Conservation (phyloP, 2,888 invertebrate genomes). For the Cephus nigrinus region DNA sequence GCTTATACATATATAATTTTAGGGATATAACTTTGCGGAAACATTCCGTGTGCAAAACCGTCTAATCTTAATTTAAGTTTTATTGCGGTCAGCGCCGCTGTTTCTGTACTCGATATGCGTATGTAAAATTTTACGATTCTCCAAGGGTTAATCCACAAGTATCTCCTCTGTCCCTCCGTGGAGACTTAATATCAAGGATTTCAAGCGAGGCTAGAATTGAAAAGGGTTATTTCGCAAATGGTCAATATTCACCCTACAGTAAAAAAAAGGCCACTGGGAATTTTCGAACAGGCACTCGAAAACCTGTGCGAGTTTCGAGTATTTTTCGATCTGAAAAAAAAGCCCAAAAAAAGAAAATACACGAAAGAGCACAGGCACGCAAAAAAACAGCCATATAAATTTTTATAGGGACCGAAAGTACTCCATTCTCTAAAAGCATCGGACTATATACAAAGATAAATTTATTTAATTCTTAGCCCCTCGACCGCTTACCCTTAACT, state of each 20-base stretch:
- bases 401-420: not conserved
- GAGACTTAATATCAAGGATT: not conserved
- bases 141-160: not conserved
- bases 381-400: not conserved
- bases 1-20: not conserved
- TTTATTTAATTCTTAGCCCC: not conserved
- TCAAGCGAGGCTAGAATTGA: not conserved
- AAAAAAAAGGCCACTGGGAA: not conserved
- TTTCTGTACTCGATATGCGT: not conserved
- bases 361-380: not conserved
- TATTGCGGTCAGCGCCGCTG: not conserved
- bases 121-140: conserved; percentile 6
- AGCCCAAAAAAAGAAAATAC: not conserved
- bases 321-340: not conserved
- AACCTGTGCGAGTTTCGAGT: not conserved
- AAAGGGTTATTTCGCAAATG: not conserved
- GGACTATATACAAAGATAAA: not conserved
- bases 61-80: conserved; percentile 5
- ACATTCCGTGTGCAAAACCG: not conserved
- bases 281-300: not conserved
- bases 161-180: not conserved
- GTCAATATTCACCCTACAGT: not conserved
- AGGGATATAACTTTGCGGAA: not conserved
- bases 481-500: not conserved
- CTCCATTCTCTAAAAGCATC: not conserved